Percentiles rank a stretch among this genome's conserved stretches.
Conservation (phyloP, 2,113 vertebrate genomes). For the Labeo catla region DNA sequence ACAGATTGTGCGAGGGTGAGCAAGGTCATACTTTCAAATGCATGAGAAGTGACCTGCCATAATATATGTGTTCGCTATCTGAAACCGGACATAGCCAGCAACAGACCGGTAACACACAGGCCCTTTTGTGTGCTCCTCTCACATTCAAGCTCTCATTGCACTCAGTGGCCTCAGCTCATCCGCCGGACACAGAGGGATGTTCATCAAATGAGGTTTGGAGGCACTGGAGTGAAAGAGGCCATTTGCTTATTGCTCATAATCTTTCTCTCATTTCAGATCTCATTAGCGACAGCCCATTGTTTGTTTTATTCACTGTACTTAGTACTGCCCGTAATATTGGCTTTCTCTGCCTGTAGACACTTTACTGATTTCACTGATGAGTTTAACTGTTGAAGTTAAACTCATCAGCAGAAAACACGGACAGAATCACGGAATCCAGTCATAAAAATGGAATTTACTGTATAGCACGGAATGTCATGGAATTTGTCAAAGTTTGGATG, state of each 20-base stretch:
- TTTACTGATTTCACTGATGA: not conserved
- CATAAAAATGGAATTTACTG: no score
- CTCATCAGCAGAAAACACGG: no score
- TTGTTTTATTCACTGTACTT: not conserved
- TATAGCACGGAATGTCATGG: no score
- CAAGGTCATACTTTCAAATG: not conserved
- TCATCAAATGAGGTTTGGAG: slow-evolving; percentile 13
- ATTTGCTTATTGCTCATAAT: slow-evolving; percentile 14
- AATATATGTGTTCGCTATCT: not conserved
- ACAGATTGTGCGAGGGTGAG: not conserved
- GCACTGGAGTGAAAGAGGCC: slow-evolving; percentile 58
- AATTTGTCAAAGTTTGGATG: no score
- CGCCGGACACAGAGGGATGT: slow-evolving; percentile 21
- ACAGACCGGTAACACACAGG: not conserved
- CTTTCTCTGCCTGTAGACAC: not conserved
- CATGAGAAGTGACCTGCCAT: slow-evolving; percentile 7
- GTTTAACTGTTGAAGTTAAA: no score
- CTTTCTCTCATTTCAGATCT: not conserved
- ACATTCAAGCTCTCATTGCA: not conserved
- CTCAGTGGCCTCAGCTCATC: slow-evolving; percentile 37
- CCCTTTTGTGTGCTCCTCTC: slow-evolving; percentile 2
- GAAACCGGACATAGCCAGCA: not conserved
- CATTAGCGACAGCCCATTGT: slow-evolving; percentile 21
- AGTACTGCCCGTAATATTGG: not conserved
- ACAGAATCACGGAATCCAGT: no score